Evolutionary conservation across 1,140 invertebrate species (phyloP), one percentile per base, ranked within the genome.

Genomic region (Meloidogyne hapla): DNA sequence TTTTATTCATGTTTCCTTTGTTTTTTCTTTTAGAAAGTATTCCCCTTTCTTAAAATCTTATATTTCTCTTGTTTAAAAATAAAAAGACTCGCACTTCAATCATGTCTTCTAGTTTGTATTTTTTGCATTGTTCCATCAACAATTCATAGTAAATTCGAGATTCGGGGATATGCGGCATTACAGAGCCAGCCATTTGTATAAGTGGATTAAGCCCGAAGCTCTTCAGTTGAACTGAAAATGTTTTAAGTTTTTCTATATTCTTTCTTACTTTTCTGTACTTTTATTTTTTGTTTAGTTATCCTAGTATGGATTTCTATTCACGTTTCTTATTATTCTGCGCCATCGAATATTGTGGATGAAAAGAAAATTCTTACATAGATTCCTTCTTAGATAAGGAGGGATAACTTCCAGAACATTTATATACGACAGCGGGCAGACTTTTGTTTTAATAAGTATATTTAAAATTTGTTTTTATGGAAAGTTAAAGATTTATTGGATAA

Each of bases 101-200:
- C n/a, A 85, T 48, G 42, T 84, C 84, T 15, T 74, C 69, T 21
- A 86, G 72, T 42, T 81, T 75, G 12, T 83, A 69, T 13, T 86
- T 80, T 38, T 75, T 69, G 23, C 83, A 62, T 77, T 83, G 83
- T 23, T 79, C 65, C 56, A 84, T 77, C 10, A 86, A 76, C 21
- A 81, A 69, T 13, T 86, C 28, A 80, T 56, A 80, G 68, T 86
- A 86, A 21, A 86, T 87, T 18, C 79, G 65, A 26, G 85, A 87
- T 75, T 86, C 85, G 21, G 85, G 85, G 62, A 86, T 86, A 71
- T 86, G 85, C 40, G 84, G 85, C 85, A 86, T 86, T 13, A 86
- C 85, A 56, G 82, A 84, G 18, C 85, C 85, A 23, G 85, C 85
- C 65, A 86, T 67, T 69, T 86, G 78, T 38, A 86, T 81, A 8